Base-by-base conservation (phyloP, 2,113 vertebrate genomes). In the Otocyon megalotis region DNA sequence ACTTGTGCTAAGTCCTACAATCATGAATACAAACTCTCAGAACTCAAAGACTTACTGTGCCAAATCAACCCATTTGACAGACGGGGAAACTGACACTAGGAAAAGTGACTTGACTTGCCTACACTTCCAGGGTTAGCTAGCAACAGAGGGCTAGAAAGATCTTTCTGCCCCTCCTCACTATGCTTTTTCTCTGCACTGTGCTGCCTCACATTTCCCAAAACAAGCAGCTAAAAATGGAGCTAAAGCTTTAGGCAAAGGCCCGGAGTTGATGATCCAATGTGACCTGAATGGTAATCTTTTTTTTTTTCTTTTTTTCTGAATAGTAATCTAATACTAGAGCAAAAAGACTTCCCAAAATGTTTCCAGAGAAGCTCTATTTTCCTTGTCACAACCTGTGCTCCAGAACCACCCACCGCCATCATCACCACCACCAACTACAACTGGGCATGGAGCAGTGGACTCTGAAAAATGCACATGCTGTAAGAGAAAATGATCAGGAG, bases 221-320 rank as follows among this genome's bases (percentile, higher is more conserved):
- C 72, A 62, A 63, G n/a, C 5, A 58, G 43, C 69, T 72, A 63
- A 85, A 88, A 76, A 85, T 58, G 50, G 53, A 88, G 48, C 79
- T 67, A 28, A 91, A 72, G 88, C 22, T 88, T 93, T 71, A 90
- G 69, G 58, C 77, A 87, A 94, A 85, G 74, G 10, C 58, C 48
- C 50, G 77, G 96, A 93, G 77, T 17, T 93, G 50, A 67, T 53
- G 30, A 32, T 11, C 35, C 72, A 86, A 7, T 8, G 72, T 43
- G 26, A 79, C 37, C 32, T 86, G n/a, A 69, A 50, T 72, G 71
- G 9, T 48, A 86, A 35, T 74, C 30, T 63, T 43, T 43, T 43
- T 43, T 43, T 43, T 43, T 43, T 43, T 43, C 43, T 43, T 43
- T 43, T 43, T 43, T 43, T 43, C 32, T 86, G n/a, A 69, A 50